Base-by-base conservation (phyloP, 1,140 invertebrate genomes). In the Lasaia peninsularis region DNA sequence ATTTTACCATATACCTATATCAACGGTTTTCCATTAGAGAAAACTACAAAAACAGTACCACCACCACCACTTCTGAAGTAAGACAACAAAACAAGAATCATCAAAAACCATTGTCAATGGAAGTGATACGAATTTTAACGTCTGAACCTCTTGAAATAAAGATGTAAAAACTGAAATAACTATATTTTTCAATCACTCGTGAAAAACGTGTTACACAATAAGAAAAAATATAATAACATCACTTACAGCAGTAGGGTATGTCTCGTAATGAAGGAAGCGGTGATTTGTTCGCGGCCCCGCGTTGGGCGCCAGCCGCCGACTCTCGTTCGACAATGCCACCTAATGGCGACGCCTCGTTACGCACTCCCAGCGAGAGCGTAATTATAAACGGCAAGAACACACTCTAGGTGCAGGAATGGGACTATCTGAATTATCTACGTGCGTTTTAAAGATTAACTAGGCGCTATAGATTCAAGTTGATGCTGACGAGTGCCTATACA, bases 321-420 rank as follows among this genome's bases (percentile, higher is more conserved):
- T 20, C 32, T 20, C 31, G 40, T 34, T 21, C 54, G 48, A 83
- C 80, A 83, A 80, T 79, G 60, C 57, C 60, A 62, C 56, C 76
- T 84, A 81, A 84, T 81, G 80, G 70, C 75, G 73, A 56, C 66
- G 72, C 59, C 63, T 77, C 72, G 73, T 78, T 78, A 78, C 69
- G 63, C 75, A 69, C 78, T 79, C 69, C 40, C 64, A 55, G 62
- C 56, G 58, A 59, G 56, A 55, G 52, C 64, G 63, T 60, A 68
- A 77, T 78, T 80, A 74, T 71, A 65, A 64, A 65, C 60, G 62
- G 60, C 58, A 52, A 63, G 58, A 52, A 60, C 53, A 56, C 50
- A 24, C 44, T 21, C 44, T 48, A 48, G 44, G 44, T 48, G 44
- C 44, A 48, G 44, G 54, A 35, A 56, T 52, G 54, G 54, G 58